Percentiles rank a stretch among this genome's conserved stretches.
Conservation (phyloP, 37 sponge, comb jelly and placozoan genomes). For the Amphimedon queenslandica region DNA sequence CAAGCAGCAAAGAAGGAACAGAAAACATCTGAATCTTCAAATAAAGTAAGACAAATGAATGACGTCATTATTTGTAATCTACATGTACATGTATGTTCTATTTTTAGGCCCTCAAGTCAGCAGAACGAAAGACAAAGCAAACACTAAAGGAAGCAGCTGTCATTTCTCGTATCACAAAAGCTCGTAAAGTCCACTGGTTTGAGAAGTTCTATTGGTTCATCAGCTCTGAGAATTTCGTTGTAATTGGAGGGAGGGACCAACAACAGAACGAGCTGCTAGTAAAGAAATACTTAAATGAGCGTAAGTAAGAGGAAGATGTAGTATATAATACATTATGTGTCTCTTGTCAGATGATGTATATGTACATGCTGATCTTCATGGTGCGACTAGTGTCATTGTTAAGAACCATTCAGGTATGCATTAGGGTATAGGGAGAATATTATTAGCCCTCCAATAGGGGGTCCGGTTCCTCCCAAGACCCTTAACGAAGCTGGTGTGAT, state of each 20-base stretch:
- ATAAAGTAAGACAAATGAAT: constrained; percentile 30
- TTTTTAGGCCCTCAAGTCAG: constrained; percentile 88
- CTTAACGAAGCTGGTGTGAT: constrained; percentile 91
- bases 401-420: constrained; percentile 82
- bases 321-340: background rate
- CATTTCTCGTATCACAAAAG: constrained; percentile 83
- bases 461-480: constrained; percentile 81
- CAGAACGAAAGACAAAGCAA: constrained; percentile 86
- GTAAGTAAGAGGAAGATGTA: constrained; percentile 21
- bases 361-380: constrained; percentile 98
- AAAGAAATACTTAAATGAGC: constrained; percentile 80
- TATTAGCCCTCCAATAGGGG: constrained; percentile 25
- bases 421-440: background rate
- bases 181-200: constrained; percentile 96
- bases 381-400: constrained; percentile 89
- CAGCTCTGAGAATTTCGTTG: constrained; percentile 90
- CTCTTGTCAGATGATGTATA: constrained; percentile 78
- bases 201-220: constrained; percentile 99
- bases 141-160: constrained; percentile 81
- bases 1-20: constrained; percentile 87
- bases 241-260: constrained; percentile 95
- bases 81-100: background rate
- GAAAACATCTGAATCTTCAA: constrained; percentile 88
- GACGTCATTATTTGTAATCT: background rate
- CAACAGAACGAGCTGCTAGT: constrained; percentile 97